Evolutionary conservation across 2,888 invertebrate genomes (phyloP), one percentile per base, ranked within the genome.

Genomic region (Scelioninae gen. 1): DNA sequence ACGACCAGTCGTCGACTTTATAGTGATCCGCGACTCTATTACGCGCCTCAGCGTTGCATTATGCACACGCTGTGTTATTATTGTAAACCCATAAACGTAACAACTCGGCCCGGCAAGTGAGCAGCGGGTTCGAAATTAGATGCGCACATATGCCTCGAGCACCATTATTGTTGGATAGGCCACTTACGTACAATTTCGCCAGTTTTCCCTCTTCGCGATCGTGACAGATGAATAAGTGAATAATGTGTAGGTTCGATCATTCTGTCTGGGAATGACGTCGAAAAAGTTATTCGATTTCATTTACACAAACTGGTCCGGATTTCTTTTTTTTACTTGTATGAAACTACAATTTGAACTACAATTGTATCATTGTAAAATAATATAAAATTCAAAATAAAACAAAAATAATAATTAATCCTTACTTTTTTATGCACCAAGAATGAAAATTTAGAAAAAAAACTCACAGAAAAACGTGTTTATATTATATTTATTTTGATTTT

Each of bases 201-300:
- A 74, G 82, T 85, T 82, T 85, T 83, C 75, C 68, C 75, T 78
- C 71, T 60, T 71, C 55, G 82, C 68, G 83, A 87, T 87, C 85
- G 84, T 82, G 86, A 86, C 85, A 86, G 88, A 69, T 69, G 78
- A 78, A 55, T 68, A 82, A 74, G 76, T 86, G 86, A 87, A 87
- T 88, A 87, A 88, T 87, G 83, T 81, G 68, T 29, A 32, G 53
- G 15, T 69, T 31, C 80, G 84, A 56, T 76, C 85, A 80, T 76
- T 80, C 60, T 32, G 38, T 65, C 72, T 66, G 79, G 34, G 72
- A 68, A 78, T 38, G 63, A 51, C 55, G 62, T 34, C 49, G 56
- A 71, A 58, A 58, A 71, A 55, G n/a, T n/a, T 32, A 7, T 45
- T 15, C 63, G 55, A 55, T 56, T 56, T 47, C 56, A 69, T 69